These are phyloP conservation scores for Ypsolopha sequella DNA, from an alignment of 2,888 invertebrate genomes.

Conservation along the genomic window DNA sequence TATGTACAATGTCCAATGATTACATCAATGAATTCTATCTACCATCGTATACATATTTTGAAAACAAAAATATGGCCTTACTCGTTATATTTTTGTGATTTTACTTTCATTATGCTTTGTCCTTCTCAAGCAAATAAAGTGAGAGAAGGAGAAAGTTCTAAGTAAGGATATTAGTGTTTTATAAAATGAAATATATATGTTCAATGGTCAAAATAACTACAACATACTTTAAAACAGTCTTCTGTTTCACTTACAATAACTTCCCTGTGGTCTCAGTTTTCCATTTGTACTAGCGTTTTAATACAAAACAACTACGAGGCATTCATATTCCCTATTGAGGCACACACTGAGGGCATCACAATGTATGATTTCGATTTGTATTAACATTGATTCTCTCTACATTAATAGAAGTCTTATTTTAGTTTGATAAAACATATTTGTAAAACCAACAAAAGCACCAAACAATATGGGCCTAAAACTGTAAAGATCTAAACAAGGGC, in stretches of 20 bases:
- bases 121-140: too few relatives aligned
- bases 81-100: background rate
- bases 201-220: constrained; percentile 53
- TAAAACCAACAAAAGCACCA: too few relatives aligned
- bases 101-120: background rate
- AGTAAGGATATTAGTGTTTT: background rate
- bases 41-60: background rate
- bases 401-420: background rate
- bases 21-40: too few relatives aligned
- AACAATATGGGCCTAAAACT: too few relatives aligned
- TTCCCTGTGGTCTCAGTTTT: constrained; percentile 63
- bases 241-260: constrained; percentile 59
- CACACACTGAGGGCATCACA: constrained; percentile 6
- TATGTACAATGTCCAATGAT: too few relatives aligned
- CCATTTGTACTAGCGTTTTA: constrained; percentile 57
- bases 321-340: constrained; percentile 17
- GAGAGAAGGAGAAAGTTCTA: background rate
- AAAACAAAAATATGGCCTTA: background rate
- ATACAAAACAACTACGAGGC: constrained; percentile 36
- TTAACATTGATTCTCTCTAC: background rate
- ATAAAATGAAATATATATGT: background rate
- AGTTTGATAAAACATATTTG: background rate
- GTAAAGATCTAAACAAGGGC: too few relatives aligned
- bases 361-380: background rate
- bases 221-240: constrained; percentile 59